Evolutionary conservation across 2,888 invertebrate species (phyloP), one percentile per base, ranked within the genome.

Genomic region (Parnassius apollo): DNA sequence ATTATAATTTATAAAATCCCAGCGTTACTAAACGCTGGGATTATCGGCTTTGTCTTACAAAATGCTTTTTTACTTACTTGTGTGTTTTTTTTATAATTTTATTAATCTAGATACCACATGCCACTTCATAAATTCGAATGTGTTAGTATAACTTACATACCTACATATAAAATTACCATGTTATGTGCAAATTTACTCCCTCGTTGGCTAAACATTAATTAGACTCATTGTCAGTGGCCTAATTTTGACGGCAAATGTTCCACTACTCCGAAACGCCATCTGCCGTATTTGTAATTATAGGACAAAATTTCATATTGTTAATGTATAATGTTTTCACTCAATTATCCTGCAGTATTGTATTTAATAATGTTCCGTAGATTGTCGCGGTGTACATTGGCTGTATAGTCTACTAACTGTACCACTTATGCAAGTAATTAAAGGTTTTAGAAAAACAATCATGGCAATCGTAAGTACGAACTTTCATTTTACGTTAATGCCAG

Each of bases 301-400:
- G 62, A 67, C 63, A 70, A 35, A 73, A 72, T 71, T 65, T 66
- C 63, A 65, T 63, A 68, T 66, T 67, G 61, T 64, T 61, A 64
- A 61, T 66, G 68, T 73, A 75, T 74, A 75, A 82, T 83, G 81
- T 80, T 83, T 82, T 81, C 79, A 85, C 81, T 80, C 82, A 82
- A 72, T 82, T 81, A 76, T 80, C 82, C 76, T 78, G 80, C 78
- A 76, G 67, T 81, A 69, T 82, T 75, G 77, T 83, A 85, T 86
- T 84, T 81, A 70, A 75, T 69, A 75, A 50, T 61, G 46, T 67
- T 65, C 66, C 66, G 69, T 55, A 22, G 10, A 55, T 55, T 71
- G 75, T 72, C 70, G 71, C 67, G 67, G 57, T 70, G 70, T 66
- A 69, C 68, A 73, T 74, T 68, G 72, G 53, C 56, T 49, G 42